Base-by-base conservation (phyloP, 2,113 vertebrate genomes). In the Lonchura striata region DNA sequence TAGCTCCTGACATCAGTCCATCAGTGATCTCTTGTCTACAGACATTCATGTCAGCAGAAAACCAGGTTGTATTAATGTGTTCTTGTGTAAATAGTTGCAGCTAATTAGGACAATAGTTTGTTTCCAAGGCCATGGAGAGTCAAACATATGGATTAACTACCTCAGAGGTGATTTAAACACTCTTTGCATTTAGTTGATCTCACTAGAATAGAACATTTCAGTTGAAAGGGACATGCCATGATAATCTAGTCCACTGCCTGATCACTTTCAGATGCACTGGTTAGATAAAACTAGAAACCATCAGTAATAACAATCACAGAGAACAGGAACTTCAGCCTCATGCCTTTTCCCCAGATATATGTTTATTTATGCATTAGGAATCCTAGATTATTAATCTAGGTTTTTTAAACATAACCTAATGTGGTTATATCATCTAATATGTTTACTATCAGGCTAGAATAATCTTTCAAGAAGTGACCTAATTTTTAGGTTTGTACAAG, bases 301-400 rank as follows among this genome's bases (percentile, higher is more conserved):
- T 44, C 39, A 57, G 8, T 42, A 54, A 30, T 41, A 83, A 50
- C 5, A 41, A 15, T 42, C n/a, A 60, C 0, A 0, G 61, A 70
- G 13, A 87, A 21, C 28, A 75, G 60, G 65, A 91, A 25, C 52
- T 82, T 74, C 33, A 78, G 9, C 54, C 41, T 10, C 25, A 31
- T 50, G 19, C 9, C 12, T 90, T 84, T 94, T 37, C 59, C 17
- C 21, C 15, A 64, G 3, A 5, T 79, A 59, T 35, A 41, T 68
- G 4, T 44, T 87, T 75, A 47, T 56, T 68, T 72, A 42, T 59
- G 30, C 19, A 11, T 59, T 78, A 57, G 50, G 24, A 52, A 63
- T 85, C 12, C 35, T 52, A 47, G 25, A 28, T 41, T 49, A 56
- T 76, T 47, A 68, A 71, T 59, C 11, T 54, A 27, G 4, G 5